Evolutionary conservation across 2,888 invertebrate genomes (phyloP).

Genomic region (Aleiodes alternator): DNA sequence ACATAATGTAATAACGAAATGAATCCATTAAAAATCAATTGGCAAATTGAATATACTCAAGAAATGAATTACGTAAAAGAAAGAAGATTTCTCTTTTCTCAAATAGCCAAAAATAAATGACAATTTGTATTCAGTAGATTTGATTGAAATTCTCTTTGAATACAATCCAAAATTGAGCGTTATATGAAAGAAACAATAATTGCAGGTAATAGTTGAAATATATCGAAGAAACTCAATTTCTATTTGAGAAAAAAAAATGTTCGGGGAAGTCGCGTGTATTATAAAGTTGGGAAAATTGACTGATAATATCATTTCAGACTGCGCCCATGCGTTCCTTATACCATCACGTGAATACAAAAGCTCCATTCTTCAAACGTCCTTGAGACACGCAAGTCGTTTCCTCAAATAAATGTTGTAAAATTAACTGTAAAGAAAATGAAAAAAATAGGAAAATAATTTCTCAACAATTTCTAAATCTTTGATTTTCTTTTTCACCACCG

Average conservation of each 20-base stretch:
- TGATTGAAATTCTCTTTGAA: too few relatives aligned
- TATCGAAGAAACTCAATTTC: conserved; percentile 40
- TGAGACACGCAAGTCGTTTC: conserved; percentile 45
- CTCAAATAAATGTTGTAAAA: conserved; percentile 25
- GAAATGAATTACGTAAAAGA: too few relatives aligned
- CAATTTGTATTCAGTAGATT: too few relatives aligned
- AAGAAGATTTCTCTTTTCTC: too few relatives aligned
- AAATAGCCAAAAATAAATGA: too few relatives aligned
- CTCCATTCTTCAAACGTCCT: conserved; percentile 37
- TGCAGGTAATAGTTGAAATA: conserved; percentile 13
- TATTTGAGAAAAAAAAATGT: conserved; percentile 5
- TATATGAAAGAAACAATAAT: background rate
- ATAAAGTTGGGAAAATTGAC: conserved; percentile 47
- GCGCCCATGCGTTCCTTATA: conserved; percentile 37
- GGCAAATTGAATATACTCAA: too few relatives aligned
- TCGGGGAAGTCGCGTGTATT: conserved; percentile 47
- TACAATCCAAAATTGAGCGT: too few relatives aligned
- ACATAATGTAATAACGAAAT: too few relatives aligned
- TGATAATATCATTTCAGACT: conserved; percentile 45
- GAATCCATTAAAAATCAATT: too few relatives aligned
- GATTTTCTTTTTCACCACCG: conserved; percentile 33
- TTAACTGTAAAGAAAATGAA: conserved; percentile 25
- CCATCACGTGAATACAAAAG: conserved; percentile 35
- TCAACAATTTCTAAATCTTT: conserved; percentile 24
- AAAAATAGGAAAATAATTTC: conserved; percentile 2